phyloP scores from a whole-genome alignment of 2,113 vertebrate genomes.

The Telmatochromis brichardi region DNA sequence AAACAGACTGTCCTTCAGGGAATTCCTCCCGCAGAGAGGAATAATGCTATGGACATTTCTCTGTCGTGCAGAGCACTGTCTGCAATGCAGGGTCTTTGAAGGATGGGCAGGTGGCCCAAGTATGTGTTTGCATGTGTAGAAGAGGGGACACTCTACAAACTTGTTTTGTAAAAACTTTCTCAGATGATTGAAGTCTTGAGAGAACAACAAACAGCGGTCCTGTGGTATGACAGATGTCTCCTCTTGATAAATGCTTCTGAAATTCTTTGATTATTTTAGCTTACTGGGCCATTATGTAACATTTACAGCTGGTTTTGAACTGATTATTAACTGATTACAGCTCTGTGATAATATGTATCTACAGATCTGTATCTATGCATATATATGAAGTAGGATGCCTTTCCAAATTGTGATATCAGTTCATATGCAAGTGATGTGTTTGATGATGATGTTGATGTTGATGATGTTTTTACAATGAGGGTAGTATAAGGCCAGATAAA shows the following conservation, averaged over 20 bases:
- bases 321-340: not conserved
- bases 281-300: not conserved
- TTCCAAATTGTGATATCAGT: not conserved
- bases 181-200: conserved; percentile 56
- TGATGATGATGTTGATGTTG: not conserved
- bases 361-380: not conserved
- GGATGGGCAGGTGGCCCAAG: conserved; percentile 40
- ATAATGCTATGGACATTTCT: conserved; percentile 51
- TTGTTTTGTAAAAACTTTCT: conserved; percentile 58
- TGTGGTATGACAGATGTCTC: conserved; percentile 71
- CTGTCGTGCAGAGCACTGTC: not conserved
- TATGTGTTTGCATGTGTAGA: conserved; percentile 52
- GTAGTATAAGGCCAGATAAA: not conserved
- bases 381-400: not conserved
- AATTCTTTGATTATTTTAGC: conserved; percentile 33
- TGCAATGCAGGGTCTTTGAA: conserved; percentile 49
- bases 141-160: conserved; percentile 62
- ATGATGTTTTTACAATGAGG: not conserved
- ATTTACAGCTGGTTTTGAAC: not conserved
- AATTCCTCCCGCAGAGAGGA: conserved; percentile 65
- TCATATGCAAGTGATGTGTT: not conserved
- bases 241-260: conserved; percentile 60
- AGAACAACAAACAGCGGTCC: conserved; percentile 70
- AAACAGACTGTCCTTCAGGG: conserved; percentile 44
- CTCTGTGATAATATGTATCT: not conserved